Conservation (phyloP, 2,888 invertebrate genomes). For the Eristalinus aeneus region DNA sequence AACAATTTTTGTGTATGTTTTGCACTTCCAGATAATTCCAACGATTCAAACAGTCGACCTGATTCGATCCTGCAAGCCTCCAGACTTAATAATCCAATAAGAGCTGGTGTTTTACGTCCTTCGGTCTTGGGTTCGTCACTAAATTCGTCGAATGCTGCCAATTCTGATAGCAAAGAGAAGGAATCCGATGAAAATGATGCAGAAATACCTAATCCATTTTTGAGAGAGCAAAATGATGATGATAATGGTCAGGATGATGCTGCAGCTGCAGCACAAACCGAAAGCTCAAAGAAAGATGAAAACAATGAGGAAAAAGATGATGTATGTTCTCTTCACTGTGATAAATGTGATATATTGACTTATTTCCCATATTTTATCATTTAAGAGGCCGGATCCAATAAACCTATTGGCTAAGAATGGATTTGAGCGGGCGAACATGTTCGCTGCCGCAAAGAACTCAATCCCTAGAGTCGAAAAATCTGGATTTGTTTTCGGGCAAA, state of each 20-base stretch:
- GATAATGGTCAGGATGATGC: slow-evolving; percentile 69
- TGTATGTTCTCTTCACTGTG: slow-evolving; percentile 70
- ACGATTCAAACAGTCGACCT: slow-evolving; percentile 78
- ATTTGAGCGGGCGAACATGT: slow-evolving; percentile 78
- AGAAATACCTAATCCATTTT: slow-evolving; percentile 76
- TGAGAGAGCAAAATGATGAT: slow-evolving; percentile 76
- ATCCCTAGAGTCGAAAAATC: slow-evolving; percentile 82
- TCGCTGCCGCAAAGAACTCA: slow-evolving; percentile 77
- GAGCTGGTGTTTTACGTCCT: slow-evolving; percentile 77
- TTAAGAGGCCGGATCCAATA: slow-evolving; percentile 77
- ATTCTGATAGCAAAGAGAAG: slow-evolving; percentile 71
- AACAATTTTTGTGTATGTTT: slow-evolving; percentile 23
- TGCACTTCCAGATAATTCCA: slow-evolving; percentile 77
- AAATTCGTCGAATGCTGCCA: slow-evolving; percentile 72
- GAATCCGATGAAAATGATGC: slow-evolving; percentile 53
- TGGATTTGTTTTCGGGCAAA: slow-evolving; percentile 95
- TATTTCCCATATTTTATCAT: background rate
- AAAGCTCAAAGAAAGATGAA: slow-evolving; percentile 53
- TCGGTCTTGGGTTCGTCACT: slow-evolving; percentile 77
- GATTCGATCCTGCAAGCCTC: slow-evolving; percentile 76
- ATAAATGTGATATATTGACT: background rate
- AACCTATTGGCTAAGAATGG: slow-evolving; percentile 78
- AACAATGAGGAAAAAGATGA: slow-evolving; percentile 74
- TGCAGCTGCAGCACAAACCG: slow-evolving; percentile 45
- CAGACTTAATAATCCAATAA: slow-evolving; percentile 73